Evolutionary conservation across 1,140 invertebrate genomes (phyloP).

Genomic region (Zophobas morio): DNA sequence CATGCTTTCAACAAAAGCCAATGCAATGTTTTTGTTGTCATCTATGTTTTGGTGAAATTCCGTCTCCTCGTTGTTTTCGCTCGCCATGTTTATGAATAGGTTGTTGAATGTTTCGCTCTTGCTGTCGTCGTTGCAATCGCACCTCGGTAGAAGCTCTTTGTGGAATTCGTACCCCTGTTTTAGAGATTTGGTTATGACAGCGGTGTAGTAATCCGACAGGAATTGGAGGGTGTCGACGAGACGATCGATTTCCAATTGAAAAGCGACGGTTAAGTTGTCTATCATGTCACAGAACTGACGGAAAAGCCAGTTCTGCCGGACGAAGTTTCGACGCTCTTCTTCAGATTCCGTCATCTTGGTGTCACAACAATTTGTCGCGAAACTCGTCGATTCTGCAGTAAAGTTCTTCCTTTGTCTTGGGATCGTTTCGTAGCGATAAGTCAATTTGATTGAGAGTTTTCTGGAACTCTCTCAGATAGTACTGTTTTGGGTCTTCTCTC

Average conservation of each 20-base stretch:
- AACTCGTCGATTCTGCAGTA: slow-evolving; percentile 68
- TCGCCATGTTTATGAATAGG: not conserved
- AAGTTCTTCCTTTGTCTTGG: slow-evolving; percentile 68
- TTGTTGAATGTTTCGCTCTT: slow-evolving; percentile 10
- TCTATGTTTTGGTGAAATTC: slow-evolving; percentile 18
- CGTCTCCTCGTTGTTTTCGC: not conserved
- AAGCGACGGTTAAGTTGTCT: slow-evolving; percentile 71
- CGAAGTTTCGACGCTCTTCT: slow-evolving; percentile 68
- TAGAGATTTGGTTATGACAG: slow-evolving; percentile 66
- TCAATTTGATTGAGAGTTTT: slow-evolving; percentile 72
- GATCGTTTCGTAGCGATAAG: slow-evolving; percentile 70
- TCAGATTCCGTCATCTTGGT: slow-evolving; percentile 69
- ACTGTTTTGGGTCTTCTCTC: slow-evolving; percentile 71
- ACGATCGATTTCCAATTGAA: slow-evolving; percentile 74
- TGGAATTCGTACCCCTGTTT: slow-evolving; percentile 42
- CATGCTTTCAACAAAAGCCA: slow-evolving; percentile 33
- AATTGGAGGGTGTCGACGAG: slow-evolving; percentile 69
- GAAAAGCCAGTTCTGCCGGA: slow-evolving; percentile 71
- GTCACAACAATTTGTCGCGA: slow-evolving; percentile 68
- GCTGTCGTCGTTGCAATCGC: slow-evolving; percentile 1
- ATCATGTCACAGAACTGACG: slow-evolving; percentile 69
- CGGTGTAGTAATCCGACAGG: slow-evolving; percentile 72
- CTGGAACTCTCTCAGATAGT: slow-evolving; percentile 71
- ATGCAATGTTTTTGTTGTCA: not conserved
- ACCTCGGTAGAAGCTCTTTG: not conserved